Conservation (phyloP, 2,113 vertebrate genomes). For the Martes martes region DNA sequence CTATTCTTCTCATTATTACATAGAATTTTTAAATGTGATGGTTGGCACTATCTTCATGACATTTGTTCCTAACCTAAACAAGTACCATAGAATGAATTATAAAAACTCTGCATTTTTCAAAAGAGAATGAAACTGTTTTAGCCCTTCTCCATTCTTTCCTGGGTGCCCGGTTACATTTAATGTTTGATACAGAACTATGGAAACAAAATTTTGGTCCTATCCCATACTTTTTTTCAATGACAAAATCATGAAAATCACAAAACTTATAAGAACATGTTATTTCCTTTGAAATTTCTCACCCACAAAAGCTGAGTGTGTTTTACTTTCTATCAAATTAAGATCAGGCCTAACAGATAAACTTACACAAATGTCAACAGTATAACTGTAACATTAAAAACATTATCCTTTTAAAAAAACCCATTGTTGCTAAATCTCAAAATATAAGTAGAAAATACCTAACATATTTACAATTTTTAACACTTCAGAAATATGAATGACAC, state of each 20-base stretch:
- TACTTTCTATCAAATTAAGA: background rate
- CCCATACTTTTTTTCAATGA: background rate
- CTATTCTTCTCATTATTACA: background rate
- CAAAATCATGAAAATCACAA: background rate
- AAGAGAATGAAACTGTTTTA: background rate
- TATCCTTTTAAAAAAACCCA: background rate
- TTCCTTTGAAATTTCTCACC: background rate
- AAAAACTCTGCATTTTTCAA: background rate
- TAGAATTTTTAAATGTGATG: background rate
- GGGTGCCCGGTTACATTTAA: background rate
- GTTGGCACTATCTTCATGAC: background rate
- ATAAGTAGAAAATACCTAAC: background rate
- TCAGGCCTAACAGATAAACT: background rate
- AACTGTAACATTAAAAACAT: background rate
- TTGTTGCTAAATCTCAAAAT: conserved; percentile 22
- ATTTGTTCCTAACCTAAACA: background rate
- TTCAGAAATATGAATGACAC: background rate
- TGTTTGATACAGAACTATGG: background rate
- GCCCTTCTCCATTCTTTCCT: background rate
- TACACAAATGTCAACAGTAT: background rate
- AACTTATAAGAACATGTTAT: background rate
- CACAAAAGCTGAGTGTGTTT: background rate
- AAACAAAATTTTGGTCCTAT: background rate
- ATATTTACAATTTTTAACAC: background rate
- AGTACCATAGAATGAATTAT: background rate